phyloP scores from a whole-genome alignment of 2,113 vertebrate genomes.

The Bos indicus region DNA sequence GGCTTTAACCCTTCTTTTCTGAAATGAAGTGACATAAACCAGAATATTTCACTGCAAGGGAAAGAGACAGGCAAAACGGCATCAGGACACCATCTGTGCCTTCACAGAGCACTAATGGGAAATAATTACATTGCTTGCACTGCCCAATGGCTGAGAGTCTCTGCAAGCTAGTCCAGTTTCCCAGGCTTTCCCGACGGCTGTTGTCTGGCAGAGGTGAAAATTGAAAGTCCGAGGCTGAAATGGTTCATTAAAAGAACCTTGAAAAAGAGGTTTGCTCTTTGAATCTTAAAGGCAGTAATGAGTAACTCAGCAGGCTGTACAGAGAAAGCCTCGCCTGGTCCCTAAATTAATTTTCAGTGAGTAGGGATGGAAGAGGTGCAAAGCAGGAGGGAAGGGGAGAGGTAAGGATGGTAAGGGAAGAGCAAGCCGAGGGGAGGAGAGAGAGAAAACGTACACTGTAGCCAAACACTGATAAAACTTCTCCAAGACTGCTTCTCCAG shows the following conservation, averaged over 20 bases:
- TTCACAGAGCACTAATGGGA: constrained; percentile 53
- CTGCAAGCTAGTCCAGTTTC: not conserved
- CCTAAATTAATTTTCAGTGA: constrained; percentile 49
- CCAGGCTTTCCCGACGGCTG: constrained; percentile 8
- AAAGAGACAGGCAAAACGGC: not conserved
- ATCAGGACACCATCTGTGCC: not conserved
- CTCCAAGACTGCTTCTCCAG: constrained; percentile 27
- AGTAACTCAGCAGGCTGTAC: not conserved
- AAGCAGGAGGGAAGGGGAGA: not conserved
- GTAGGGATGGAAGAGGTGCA: not conserved
- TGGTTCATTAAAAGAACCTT: constrained; percentile 57
- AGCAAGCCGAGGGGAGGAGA: too few species aligned
- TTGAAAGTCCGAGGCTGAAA: constrained; percentile 49
- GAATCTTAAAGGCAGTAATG: constrained; percentile 50
- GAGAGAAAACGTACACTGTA: not conserved
- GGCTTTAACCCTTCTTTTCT: not conserved
- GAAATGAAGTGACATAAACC: constrained; percentile 29
- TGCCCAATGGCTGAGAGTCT: not conserved
- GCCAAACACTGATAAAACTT: constrained; percentile 43
- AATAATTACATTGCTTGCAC: constrained; percentile 38
- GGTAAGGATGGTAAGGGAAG: fast-evolving
- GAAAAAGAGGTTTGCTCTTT: constrained; percentile 28
- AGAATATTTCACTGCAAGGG: not conserved
- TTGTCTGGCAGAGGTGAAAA: constrained; percentile 45
- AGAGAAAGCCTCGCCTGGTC: constrained; percentile 9